Base-by-base conservation (phyloP, 2,888 invertebrate species). In the Patella caerulea region DNA sequence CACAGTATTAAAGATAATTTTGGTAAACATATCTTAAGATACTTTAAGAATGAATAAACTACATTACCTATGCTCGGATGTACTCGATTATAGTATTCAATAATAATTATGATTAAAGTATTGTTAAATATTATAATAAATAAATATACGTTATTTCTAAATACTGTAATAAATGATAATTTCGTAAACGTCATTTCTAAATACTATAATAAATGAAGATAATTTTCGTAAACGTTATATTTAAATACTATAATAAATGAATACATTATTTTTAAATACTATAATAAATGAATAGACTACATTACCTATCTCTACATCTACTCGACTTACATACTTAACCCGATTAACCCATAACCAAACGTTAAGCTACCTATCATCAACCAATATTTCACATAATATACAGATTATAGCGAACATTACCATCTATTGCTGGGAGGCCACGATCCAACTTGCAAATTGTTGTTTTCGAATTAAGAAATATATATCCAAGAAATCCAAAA, bases 341-440 rank as follows among this genome's bases (percentile, higher is more conserved):
- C 11, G 19, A 65, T 65, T 12, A 65, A 12, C 12, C 65, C 65
- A 65, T 19, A 9, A 65, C 24, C 65, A 65, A 11, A 2, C 65
- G 24, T 65, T 19, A 24, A 65, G 24, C 19, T 24, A 65, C 19
- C 19, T 24, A 65, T 14, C 65, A 65, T 65, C 65, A 24, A 65
- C 17, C 65, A 24, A 65, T 65, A 65, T 19, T 65, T 65, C 65
- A 65, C 65, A 65, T 65, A 14, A 65, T 24, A 65, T 65, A 24
- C 24, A 65, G 65, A 65, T 11, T 24, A 19, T 19, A 65, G 24
- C 24, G 19, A 65, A 19, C 24, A 24, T 65, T 65, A 65, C 65
- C 65, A 65, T 65, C 19, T 24, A 24, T 65, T 65, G 65, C 65
- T 65, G 65, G 65, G 24, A 24, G 65, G 65, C 65, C 11, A 24